Conservation (phyloP, 2,113 vertebrate species). For the Trematocara macrostoma region DNA sequence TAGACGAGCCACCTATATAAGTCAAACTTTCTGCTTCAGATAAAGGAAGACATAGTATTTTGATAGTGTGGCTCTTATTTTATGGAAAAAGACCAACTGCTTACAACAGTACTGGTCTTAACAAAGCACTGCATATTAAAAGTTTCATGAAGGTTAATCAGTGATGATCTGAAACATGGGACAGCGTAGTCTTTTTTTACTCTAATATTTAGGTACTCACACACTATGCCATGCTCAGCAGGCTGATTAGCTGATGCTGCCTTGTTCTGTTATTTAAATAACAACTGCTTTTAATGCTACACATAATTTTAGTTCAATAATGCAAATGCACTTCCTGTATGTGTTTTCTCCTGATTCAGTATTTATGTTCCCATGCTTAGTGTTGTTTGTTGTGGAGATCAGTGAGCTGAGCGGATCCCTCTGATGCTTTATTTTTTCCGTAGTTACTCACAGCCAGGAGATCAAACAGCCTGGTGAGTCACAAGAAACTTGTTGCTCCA, state of each 20-base stretch:
- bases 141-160: background rate
- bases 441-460: constrained; percentile 24
- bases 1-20: background rate
- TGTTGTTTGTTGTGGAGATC: constrained; percentile 59
- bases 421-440: constrained; percentile 34
- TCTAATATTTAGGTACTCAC: background rate
- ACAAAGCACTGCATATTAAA: background rate
- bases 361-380: constrained; percentile 52
- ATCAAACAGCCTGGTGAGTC: constrained; percentile 43
- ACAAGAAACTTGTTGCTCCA: constrained; percentile 28
- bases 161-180: background rate
- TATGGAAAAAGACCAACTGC: background rate
- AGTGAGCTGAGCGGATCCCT: constrained; percentile 54
- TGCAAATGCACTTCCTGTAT: background rate
- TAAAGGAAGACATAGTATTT: background rate
- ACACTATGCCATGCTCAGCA: constrained; percentile 13
- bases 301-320: background rate
- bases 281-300: background rate
- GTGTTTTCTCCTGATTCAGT: background rate
- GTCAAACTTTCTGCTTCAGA: background rate
- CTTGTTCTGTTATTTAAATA: background rate
- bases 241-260: background rate
- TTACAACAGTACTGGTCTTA: background rate
- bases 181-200: background rate
- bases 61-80: background rate